Percentiles rank a stretch among this genome's conserved stretches.
Evolutionary conservation across 2,113 vertebrate species (phyloP).

Genomic region (Bettongia penicillata): DNA sequence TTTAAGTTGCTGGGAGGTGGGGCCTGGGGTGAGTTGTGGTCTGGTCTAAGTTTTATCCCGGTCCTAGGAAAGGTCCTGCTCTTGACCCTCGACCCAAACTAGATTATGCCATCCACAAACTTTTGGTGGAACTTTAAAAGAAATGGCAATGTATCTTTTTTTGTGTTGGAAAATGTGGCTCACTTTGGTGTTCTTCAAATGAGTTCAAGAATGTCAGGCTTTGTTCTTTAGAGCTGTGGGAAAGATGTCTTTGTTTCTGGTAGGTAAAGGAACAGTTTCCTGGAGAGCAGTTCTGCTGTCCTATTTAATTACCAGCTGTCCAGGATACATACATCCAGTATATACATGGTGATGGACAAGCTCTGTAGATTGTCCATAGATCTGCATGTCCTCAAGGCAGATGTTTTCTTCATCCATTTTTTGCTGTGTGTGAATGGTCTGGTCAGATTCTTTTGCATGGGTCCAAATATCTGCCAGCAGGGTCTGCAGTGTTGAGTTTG

Average conservation of each 20-base stretch:
- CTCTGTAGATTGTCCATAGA: too few species aligned
- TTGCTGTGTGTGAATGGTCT: not conserved
- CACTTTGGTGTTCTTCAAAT: not conserved
- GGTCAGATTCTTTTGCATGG: not conserved
- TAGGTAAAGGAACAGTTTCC: not conserved
- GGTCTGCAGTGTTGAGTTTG: not conserved
- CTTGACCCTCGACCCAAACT: not conserved
- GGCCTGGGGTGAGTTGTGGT: too few species aligned
- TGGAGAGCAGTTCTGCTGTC: too few species aligned
- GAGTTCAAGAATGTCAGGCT: not conserved
- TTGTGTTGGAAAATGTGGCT: not conserved
- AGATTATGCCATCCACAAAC: not conserved
- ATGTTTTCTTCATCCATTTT: not conserved
- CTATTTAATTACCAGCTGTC: too few species aligned
- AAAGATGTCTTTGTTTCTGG: not conserved
- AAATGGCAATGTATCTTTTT: not conserved
- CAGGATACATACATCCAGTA: too few species aligned
- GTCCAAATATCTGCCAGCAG: not conserved
- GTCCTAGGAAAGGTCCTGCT: too few species aligned
- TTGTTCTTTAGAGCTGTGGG: not conserved
- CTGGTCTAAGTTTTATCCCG: too few species aligned
- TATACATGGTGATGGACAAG: too few species aligned
- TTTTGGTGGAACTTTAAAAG: not conserved
- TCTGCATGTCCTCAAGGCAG: not conserved
- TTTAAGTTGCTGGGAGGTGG: too few species aligned